Evolutionary conservation across 2,797 vertebrate genomes (phyloP), one percentile per base, ranked within the genome.

Genomic region (Clarias pachynema): DNA sequence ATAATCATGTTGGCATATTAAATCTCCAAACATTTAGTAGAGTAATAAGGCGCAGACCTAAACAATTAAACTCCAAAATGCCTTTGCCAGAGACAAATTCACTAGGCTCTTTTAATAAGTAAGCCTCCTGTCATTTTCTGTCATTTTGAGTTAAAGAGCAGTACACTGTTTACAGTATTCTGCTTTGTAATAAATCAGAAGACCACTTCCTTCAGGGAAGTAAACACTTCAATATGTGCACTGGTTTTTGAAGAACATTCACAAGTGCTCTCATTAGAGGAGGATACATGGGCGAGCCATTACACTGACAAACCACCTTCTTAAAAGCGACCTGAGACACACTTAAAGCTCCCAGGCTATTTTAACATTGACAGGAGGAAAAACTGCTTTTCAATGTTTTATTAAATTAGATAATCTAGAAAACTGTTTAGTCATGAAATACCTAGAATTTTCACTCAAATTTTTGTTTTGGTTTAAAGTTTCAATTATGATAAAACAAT

Each of bases 151-250:
- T 89, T 89, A 89, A 87, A 84, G 82, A 81, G 66, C 84, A 88
- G 85, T 81, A 56, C 79, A 83, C 75, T 87, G 89, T 87, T 90
- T 89, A 90, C 88, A 89, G 88, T 89, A 88, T 89, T 89, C 82
- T 86, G 79, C 85, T 89, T 87, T 89, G 89, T 87, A 91, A 91
- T 90, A 90, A 90, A 89, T 89, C 85, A 88, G 86, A 89, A 87
- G 83, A 90, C 87, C 90, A 90, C 86, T 90, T 91, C 89, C 89
- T 88, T 84, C 86, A 70, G 80, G 81, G 74, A 72, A 73, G 86
- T 90, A 90, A 91, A 90, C 87, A 85, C 86, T 91, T 90, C 90
- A 91, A 87, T 88, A 89, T 91, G 90, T 89, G 89, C 85, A 75
- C 66, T 88, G 86, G 79, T 84, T 90, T 72, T 88, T 88, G 82